A percentile compares a stretch with the other conserved stretches of the same genome.
phyloP scores from a whole-genome alignment of 2,888 invertebrate genomes.

The Dexiosoma caninum region DNA sequence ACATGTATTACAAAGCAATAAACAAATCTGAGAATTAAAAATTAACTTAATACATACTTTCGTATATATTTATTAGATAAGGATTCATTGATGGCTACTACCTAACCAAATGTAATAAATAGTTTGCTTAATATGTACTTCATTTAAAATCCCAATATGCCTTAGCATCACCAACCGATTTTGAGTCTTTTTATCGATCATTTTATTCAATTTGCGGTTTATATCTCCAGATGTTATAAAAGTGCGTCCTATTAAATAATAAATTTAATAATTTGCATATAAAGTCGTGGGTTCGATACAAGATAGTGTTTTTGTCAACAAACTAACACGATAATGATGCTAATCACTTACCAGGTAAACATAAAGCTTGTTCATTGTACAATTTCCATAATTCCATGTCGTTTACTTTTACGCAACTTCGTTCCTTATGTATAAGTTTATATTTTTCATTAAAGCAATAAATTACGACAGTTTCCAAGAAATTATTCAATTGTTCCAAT shows the following conservation, averaged over 20 bases:
- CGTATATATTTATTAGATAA: too few relatives aligned
- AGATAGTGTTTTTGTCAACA: not conserved
- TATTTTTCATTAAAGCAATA: conserved; percentile 72
- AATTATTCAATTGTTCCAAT: conserved; percentile 67
- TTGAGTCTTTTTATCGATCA: conserved; percentile 70
- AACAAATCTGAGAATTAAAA: too few relatives aligned
- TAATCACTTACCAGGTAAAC: conserved; percentile 67
- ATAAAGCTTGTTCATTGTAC: conserved; percentile 67
- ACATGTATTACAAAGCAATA: too few relatives aligned
- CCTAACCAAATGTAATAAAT: conserved; percentile 69
- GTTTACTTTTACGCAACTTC: conserved; percentile 64
- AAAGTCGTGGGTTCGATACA: not conserved
- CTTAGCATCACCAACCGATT: conserved; percentile 70
- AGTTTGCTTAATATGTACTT: conserved; percentile 68
- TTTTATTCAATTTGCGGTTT: conserved; percentile 67
- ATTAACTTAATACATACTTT: too few relatives aligned
- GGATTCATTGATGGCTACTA: not conserved
- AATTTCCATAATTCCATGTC: conserved; percentile 70
- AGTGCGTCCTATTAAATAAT: conserved; percentile 65
- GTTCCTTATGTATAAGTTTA: conserved; percentile 67
- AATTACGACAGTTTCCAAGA: conserved; percentile 67
- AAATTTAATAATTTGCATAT: not conserved
- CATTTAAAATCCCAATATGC: conserved; percentile 69
- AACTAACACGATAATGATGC: not conserved
- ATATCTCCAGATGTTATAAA: conserved; percentile 72